phyloP scores from a whole-genome alignment of 2,888 invertebrate genomes.

The Dasypolia templi region DNA sequence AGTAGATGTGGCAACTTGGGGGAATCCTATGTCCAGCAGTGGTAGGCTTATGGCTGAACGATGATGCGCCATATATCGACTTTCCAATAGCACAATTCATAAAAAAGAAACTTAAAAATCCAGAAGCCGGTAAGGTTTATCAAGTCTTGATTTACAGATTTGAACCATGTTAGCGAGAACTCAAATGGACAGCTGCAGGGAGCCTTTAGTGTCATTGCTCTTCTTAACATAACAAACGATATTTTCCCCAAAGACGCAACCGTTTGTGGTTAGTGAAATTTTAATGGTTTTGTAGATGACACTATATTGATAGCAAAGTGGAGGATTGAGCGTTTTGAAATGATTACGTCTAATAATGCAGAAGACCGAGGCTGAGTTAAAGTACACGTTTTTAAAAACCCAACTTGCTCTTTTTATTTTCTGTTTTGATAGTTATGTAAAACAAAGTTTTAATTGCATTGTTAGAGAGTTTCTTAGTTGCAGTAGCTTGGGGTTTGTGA shows the following conservation, averaged over 20 bases:
- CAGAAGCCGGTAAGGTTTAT: not conserved
- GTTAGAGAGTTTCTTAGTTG: too few relatives aligned
- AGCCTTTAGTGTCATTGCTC: conserved; percentile 3
- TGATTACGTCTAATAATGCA: not conserved
- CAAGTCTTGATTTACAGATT: not conserved
- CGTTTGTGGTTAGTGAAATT: not conserved
- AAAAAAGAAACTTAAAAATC: not conserved
- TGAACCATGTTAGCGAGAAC: conserved; percentile 5
- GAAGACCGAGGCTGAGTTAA: too few relatives aligned
- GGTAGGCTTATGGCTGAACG: not conserved
- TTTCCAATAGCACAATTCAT: not conserved
- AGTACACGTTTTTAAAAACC: too few relatives aligned
- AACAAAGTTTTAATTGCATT: too few relatives aligned
- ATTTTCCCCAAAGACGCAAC: conserved; percentile 15
- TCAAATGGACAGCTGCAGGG: conserved; percentile 11
- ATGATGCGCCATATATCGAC: not conserved
- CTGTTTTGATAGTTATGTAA: too few relatives aligned
- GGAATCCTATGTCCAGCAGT: not conserved
- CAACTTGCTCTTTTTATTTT: too few relatives aligned
- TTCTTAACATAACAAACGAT: not conserved
- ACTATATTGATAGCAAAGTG: not conserved
- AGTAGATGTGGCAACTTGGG: not conserved
- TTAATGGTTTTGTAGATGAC: not conserved
- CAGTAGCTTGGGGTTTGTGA: too few relatives aligned
- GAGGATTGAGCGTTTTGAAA: not conserved